These are phyloP conservation scores for Cephus runcator DNA, from an alignment of 2,888 invertebrate genomes.

Conservation along the genomic window DNA sequence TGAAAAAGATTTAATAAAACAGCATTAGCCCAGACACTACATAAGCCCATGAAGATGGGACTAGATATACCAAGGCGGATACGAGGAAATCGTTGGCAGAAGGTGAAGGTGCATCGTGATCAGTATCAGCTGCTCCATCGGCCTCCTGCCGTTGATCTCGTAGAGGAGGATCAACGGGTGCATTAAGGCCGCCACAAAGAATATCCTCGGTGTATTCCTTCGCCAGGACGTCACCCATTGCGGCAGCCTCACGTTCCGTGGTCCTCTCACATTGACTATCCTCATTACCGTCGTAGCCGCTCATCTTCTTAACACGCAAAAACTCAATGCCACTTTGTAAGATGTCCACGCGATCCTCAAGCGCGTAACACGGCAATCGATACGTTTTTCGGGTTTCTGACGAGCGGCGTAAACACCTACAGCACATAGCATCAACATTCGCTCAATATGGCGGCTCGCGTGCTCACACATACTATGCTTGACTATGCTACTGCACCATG, in stretches of 20 bases:
- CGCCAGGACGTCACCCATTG: slow-evolving; percentile 62
- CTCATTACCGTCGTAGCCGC: slow-evolving; percentile 46
- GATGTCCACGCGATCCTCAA: slow-evolving; percentile 17
- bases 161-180: slow-evolving; percentile 23
- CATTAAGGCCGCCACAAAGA: slow-evolving; percentile 35
- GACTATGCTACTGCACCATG: not conserved
- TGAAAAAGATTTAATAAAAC: not conserved
- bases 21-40: not conserved
- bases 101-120: slow-evolving; percentile 31
- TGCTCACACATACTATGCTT: not conserved
- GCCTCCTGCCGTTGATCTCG: slow-evolving; percentile 28
- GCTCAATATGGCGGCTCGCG: slow-evolving; percentile 51
- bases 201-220: slow-evolving; percentile 50
- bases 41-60: not conserved
- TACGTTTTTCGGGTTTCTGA: slow-evolving; percentile 29
- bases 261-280: slow-evolving; percentile 41
- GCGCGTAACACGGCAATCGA: slow-evolving; percentile 24
- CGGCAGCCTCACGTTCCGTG: slow-evolving; percentile 47
- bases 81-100: slow-evolving; percentile 27
- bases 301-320: slow-evolving; percentile 39
- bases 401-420: slow-evolving; percentile 52
- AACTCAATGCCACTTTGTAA: slow-evolving; percentile 18
- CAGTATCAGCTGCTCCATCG: slow-evolving; percentile 30
- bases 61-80: slow-evolving; percentile 31
- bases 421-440: slow-evolving; percentile 52